Evolutionary conservation across 2,888 invertebrate species (phyloP).

Genomic region (Ceratothoa steindachneri): DNA sequence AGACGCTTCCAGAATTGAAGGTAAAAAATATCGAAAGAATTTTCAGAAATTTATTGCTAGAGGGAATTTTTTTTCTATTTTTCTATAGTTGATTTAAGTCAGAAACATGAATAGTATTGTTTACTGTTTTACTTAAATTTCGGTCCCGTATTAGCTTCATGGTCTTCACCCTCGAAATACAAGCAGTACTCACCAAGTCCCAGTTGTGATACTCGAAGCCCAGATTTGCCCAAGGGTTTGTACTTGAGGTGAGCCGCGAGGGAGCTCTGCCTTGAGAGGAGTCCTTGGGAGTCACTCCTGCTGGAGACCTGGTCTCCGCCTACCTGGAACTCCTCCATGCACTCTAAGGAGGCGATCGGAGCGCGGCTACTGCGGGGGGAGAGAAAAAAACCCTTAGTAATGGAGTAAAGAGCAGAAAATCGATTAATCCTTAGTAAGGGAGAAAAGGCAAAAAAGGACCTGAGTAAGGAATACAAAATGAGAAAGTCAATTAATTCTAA

Average conservation of each 20-base stretch:
- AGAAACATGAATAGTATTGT: too few relatives aligned
- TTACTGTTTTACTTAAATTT: too few relatives aligned
- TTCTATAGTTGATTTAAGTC: too few relatives aligned
- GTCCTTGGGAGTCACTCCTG: constrained; percentile 34
- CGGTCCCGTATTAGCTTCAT: too few relatives aligned
- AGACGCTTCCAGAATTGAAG: too few relatives aligned
- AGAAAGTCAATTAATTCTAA: too few relatives aligned
- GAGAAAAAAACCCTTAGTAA: too few relatives aligned
- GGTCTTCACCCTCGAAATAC: too few relatives aligned
- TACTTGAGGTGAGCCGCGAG: constrained; percentile 61
- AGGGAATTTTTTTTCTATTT: too few relatives aligned
- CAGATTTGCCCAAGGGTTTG: constrained; percentile 92
- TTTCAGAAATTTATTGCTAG: too few relatives aligned
- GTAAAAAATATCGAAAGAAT: too few relatives aligned
- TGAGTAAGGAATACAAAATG: neutral
- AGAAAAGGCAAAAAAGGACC: neutral
- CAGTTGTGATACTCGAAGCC: constrained; percentile 87
- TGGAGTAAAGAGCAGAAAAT: neutral
- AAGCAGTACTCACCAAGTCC: constrained; percentile 71
- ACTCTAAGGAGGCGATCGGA: constrained; percentile 49
- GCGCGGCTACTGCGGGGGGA: constrained; percentile 28
- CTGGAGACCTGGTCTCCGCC: constrained; percentile 39
- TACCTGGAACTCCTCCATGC: constrained; percentile 48
- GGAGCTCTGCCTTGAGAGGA: constrained; percentile 34
- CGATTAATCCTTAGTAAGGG: neutral